These are phyloP conservation scores for Rhinolophus sinicus DNA, from an alignment of 2,113 vertebrate species.

Conservation along the genomic window DNA sequence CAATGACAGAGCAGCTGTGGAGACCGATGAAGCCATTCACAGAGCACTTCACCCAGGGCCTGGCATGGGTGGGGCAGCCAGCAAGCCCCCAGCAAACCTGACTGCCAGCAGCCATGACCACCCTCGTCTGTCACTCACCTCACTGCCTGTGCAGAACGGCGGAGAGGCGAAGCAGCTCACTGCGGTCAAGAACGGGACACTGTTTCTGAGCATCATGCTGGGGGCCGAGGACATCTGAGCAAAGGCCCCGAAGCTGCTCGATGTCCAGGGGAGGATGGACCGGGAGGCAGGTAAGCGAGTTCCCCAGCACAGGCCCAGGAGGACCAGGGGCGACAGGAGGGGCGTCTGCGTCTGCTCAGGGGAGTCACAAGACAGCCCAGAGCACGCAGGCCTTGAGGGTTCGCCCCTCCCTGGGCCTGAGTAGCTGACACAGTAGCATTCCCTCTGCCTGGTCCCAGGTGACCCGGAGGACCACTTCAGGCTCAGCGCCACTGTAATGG, in stretches of 20 bases:
- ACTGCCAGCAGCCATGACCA: too few species aligned
- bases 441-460: rapidly evolving
- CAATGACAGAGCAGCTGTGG: not conserved
- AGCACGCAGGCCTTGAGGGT: too few species aligned
- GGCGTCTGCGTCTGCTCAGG: not conserved
- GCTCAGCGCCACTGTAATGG: rapidly evolving
- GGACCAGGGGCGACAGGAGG: not conserved
- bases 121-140: too few species aligned
- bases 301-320: not conserved
- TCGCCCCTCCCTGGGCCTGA: not conserved
- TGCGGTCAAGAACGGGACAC: rapidly evolving
- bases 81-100: too few species aligned
- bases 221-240: rapidly evolving
- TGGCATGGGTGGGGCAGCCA: rapidly evolving
- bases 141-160: not conserved
- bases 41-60: not conserved
- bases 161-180: rapidly evolving
- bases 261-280: not conserved
- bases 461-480: rapidly evolving
- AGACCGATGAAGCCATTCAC: not conserved
- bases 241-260: rapidly evolving
- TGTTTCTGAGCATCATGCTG: not conserved
- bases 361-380: too few species aligned
- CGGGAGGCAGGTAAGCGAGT: not conserved
- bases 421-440: not conserved